These are phyloP conservation scores for Orchesella cincta DNA, from an alignment of 1,140 invertebrate genomes.

Conservation along the genomic window DNA sequence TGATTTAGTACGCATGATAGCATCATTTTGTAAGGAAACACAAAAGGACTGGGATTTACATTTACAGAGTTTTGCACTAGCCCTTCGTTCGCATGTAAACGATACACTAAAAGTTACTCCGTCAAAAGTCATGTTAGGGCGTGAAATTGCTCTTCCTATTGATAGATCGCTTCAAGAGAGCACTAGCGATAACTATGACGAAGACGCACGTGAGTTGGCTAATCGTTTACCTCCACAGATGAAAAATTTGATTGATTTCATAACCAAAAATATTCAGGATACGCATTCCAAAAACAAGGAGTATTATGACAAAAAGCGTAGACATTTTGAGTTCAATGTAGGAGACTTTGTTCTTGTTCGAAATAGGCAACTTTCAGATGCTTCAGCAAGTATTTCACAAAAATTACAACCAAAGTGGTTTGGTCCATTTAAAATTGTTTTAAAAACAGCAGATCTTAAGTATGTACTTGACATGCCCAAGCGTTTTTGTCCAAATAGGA, in stretches of 20 bases:
- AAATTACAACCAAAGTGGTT: conserved; percentile 8
- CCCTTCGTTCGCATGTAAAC: conserved; percentile 56
- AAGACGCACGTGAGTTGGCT: not conserved
- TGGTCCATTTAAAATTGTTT: conserved; percentile 13
- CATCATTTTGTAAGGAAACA: conserved; percentile 53
- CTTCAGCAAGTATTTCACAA: not conserved
- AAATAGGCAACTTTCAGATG: conserved; percentile 14
- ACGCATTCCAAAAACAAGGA: conserved; percentile 26
- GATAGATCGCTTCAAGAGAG: conserved; percentile 26
- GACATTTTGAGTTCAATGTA: not conserved
- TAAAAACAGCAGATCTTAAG: not conserved
- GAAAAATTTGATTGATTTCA: conserved; percentile 24
- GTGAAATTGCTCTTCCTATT: conserved; percentile 51
- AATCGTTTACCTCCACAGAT: conserved; percentile 25
- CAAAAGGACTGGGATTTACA: conserved; percentile 54
- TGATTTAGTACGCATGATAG: conserved; percentile 56
- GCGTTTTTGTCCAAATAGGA: not conserved
- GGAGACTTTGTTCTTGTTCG: not conserved
- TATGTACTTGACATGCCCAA: not conserved
- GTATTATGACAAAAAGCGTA: conserved; percentile 25
- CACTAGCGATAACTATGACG: not conserved
- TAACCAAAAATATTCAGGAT: conserved; percentile 29
- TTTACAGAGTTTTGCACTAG: conserved; percentile 56
- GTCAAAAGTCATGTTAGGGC: conserved; percentile 55
- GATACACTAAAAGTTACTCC: conserved; percentile 54